Conservation (phyloP, 2,888 invertebrate species). For the Callinectes sapidus region DNA sequence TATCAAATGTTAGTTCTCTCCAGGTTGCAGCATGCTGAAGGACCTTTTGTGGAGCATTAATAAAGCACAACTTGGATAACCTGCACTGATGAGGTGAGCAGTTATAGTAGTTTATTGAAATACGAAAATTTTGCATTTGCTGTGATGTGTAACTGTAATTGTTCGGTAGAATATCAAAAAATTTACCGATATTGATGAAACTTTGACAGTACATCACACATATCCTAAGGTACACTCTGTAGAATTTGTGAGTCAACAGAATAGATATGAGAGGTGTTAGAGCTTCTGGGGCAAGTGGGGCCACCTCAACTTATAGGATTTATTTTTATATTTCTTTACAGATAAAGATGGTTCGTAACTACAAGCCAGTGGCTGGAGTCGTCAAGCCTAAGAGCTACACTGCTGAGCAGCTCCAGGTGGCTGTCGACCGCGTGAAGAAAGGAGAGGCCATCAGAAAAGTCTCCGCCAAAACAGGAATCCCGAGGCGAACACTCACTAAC, state of each 20-base stretch:
- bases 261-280: neutral
- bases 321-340: neutral
- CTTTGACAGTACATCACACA: neutral
- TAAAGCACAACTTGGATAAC: too few species aligned
- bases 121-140: neutral
- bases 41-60: too few species aligned
- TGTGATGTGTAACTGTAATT: neutral
- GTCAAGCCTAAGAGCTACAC: neutral
- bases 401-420: slow-evolving; percentile 13
- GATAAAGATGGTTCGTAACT: slow-evolving; percentile 26
- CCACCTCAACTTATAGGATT: neutral
- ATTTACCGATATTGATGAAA: too few species aligned
- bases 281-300: neutral
- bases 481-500: slow-evolving; percentile 34
- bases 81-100: too few species aligned
- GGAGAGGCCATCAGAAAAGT: neutral
- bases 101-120: too few species aligned
- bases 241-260: neutral
- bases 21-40: too few species aligned
- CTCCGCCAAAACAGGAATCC: slow-evolving; percentile 1
- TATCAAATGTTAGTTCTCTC: neutral
- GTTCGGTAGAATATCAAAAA: too few species aligned
- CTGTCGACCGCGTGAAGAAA: neutral
- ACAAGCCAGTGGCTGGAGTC: neutral
- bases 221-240: neutral